A percentile compares a stretch with the other conserved stretches of the same genome.
Conservation (phyloP, 2,888 invertebrate genomes). For the Cheilosia vernalis region DNA sequence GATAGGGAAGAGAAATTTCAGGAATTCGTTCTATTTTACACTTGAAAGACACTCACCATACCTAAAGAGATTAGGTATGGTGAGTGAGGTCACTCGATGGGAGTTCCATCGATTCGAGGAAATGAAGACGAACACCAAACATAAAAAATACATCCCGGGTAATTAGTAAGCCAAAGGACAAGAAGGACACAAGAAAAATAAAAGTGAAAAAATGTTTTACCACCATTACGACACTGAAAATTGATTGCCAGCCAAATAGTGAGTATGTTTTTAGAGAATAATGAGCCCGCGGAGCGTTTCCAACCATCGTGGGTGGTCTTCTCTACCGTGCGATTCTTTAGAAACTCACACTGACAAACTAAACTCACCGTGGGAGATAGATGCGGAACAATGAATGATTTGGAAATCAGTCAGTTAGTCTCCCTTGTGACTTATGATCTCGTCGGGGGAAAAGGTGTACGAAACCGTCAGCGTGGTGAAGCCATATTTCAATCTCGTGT, state of each 20-base stretch:
- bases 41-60: constrained; percentile 59
- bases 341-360: constrained; percentile 58
- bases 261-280: constrained; percentile 3
- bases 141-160: constrained; percentile 26
- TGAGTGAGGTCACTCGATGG: constrained; percentile 64
- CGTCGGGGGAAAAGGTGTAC: constrained; percentile 16
- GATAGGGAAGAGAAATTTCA: constrained; percentile 18
- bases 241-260: constrained; percentile 7
- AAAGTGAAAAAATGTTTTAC: constrained; percentile 45
- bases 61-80: constrained; percentile 68
- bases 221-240: constrained; percentile 57
- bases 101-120: constrained; percentile 65
- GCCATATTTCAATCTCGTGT: constrained; percentile 33
- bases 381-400: constrained; percentile 61
- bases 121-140: constrained; percentile 36
- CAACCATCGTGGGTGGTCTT: constrained; percentile 64
- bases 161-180: constrained; percentile 60
- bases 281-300: constrained; percentile 48
- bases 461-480: constrained; percentile 29
- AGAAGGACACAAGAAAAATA: constrained; percentile 27
- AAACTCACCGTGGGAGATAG: constrained; percentile 45
- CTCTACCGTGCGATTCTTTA: constrained; percentile 58
- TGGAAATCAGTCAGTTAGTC: constrained; percentile 65
- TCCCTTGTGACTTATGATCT: constrained; percentile 66
- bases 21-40: constrained; percentile 38